Percentiles rank a stretch among this genome's conserved stretches.
phyloP scores from a whole-genome alignment of 2,797 vertebrate genomes.

The Pelobates cultripes region DNA sequence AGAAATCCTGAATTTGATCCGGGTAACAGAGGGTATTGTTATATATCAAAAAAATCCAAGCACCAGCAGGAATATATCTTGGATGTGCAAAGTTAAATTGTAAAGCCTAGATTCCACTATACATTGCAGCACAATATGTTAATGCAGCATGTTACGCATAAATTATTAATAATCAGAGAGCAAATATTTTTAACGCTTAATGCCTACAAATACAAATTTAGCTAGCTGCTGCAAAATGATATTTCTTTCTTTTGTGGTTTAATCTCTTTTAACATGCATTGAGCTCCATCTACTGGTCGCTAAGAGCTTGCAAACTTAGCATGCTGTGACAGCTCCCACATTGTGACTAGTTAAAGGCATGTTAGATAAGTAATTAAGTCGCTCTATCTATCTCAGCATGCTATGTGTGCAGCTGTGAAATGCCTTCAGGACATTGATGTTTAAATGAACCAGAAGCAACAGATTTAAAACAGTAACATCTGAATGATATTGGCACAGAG shows the following conservation, averaged over 20 bases:
- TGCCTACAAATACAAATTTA: not conserved
- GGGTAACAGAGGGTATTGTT: no score
- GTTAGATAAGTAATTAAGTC: constrained; percentile 23
- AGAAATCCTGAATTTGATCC: no score
- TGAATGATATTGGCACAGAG: constrained; percentile 10
- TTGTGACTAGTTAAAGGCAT: constrained; percentile 2
- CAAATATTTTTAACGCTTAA: not conserved
- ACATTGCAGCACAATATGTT: not conserved
- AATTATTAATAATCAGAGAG: not conserved
- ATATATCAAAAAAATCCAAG: no score
- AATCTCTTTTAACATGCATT: not conserved
- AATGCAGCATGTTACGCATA: not conserved
- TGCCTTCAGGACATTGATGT: constrained; percentile 9
- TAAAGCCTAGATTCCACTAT: not conserved
- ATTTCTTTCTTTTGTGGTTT: not conserved
- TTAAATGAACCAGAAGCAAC: constrained; percentile 20
- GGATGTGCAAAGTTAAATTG: no score
- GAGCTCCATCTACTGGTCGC: constrained; percentile 32
- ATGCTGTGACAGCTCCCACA: not conserved
- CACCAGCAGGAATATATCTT: no score
- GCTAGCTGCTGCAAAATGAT: not conserved
- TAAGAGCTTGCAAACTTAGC: not conserved
- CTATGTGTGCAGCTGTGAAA: constrained; percentile 6
- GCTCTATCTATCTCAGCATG: constrained; percentile 18
- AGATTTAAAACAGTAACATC: constrained; percentile 26